These are phyloP conservation scores for Megaleporinus macrocephalus DNA, from an alignment of 2,113 vertebrate species.

Conservation along the genomic window DNA sequence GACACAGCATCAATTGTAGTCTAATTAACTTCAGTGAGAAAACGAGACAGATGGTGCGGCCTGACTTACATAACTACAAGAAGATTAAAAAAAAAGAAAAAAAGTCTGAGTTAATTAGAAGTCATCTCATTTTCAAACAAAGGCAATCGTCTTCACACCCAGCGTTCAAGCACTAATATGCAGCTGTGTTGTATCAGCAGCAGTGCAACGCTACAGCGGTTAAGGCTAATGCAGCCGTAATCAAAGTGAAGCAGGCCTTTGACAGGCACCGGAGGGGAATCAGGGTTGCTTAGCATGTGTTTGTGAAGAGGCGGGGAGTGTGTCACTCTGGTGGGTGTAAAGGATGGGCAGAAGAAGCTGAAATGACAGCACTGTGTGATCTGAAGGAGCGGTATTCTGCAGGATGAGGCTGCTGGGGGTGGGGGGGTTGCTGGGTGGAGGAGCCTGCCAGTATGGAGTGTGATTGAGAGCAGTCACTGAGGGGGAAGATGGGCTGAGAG, in stretches of 20 bases:
- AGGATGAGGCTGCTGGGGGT: slow-evolving; percentile 17
- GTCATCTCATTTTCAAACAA: not conserved
- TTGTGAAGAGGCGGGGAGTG: slow-evolving; percentile 10
- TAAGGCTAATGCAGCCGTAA: not conserved
- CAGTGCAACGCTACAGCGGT: not conserved
- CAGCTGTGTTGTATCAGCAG: slow-evolving; percentile 12
- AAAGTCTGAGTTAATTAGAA: not conserved
- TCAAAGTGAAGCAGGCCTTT: not conserved
- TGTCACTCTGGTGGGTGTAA: slow-evolving; percentile 25
- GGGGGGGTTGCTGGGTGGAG: not conserved
- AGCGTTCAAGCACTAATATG: not conserved
- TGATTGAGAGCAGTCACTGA: slow-evolving; percentile 23
- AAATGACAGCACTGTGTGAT: slow-evolving; percentile 36
- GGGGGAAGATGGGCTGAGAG: not conserved
- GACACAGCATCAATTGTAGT: not conserved
- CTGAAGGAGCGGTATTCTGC: slow-evolving; percentile 21
- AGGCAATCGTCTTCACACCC: not conserved
- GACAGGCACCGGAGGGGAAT: not conserved
- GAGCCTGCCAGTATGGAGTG: not conserved
- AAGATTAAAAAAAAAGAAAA: too few species aligned
- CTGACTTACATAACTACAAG: not conserved
- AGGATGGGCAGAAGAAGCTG: slow-evolving; percentile 24
- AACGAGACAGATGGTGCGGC: not conserved
- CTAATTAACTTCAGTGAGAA: not conserved
- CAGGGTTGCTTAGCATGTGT: slow-evolving; percentile 8